phyloP scores from a whole-genome alignment of 2,797 vertebrate genomes.

The Rhinogobio ventralis region DNA sequence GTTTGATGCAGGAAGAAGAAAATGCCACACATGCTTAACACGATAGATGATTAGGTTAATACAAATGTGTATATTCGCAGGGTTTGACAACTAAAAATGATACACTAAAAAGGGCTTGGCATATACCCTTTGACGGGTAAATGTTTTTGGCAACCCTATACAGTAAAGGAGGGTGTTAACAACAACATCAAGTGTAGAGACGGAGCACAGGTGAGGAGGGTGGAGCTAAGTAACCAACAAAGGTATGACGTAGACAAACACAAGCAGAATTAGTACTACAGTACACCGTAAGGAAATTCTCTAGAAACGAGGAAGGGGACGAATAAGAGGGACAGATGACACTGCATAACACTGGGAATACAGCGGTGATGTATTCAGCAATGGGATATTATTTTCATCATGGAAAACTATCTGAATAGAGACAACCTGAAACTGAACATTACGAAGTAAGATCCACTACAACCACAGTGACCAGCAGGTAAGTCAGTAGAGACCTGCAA shows the following conservation, averaged over 20 bases:
- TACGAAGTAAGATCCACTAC: neutral
- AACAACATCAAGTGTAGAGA: conserved; percentile 45
- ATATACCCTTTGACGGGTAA: neutral
- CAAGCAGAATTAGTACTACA: conserved; percentile 48
- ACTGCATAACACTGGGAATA: neutral
- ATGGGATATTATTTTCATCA: neutral
- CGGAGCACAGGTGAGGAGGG: conserved; percentile 66
- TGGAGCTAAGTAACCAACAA: conserved; percentile 67
- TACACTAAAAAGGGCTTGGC: neutral
- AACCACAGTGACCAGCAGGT: conserved; percentile 17
- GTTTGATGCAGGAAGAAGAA: conserved; percentile 25
- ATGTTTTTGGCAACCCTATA: neutral
- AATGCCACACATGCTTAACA: conserved; percentile 49
- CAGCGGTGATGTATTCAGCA: neutral
- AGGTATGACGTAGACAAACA: conserved; percentile 71
- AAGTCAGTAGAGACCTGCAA: neutral
- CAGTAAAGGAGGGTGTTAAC: conserved; percentile 25
- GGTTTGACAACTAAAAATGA: neutral
- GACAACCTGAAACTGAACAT: conserved; percentile 7
- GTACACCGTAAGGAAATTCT: neutral
- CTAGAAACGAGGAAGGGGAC: neutral
- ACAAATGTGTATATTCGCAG: conserved; percentile 47
- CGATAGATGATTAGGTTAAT: conserved; percentile 72
- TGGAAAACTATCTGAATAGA: conserved; percentile 12
- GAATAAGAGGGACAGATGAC: neutral